These are phyloP conservation scores for Pogona vitticeps DNA, from an alignment of 2,113 vertebrate species.

Conservation along the genomic window DNA sequence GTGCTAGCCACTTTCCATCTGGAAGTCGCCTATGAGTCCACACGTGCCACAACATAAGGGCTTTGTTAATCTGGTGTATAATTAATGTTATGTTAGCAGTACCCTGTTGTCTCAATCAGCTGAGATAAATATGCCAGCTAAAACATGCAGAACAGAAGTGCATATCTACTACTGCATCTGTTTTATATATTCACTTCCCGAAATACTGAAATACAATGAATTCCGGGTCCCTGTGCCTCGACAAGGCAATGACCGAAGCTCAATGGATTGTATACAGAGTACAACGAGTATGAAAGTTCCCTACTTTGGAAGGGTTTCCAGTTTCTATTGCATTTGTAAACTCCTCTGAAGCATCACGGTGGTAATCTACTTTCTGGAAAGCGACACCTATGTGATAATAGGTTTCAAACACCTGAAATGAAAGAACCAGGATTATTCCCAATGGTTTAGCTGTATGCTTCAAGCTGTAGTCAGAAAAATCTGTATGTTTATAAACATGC, in stretches of 20 bases:
- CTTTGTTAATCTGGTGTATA: background rate
- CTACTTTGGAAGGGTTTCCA: constrained; percentile 46
- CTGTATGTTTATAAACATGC: background rate
- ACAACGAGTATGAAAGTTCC: constrained; percentile 28
- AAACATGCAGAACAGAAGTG: constrained; percentile 24
- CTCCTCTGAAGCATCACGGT: constrained; percentile 45
- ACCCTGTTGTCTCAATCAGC: constrained; percentile 1
- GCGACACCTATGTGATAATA: constrained; percentile 44
- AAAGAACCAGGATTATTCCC: constrained; percentile 31
- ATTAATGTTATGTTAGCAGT: constrained; percentile 2
- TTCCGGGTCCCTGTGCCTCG: background rate
- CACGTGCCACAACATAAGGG: constrained; percentile 24
- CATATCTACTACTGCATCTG: background rate
- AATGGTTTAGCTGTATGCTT: constrained; percentile 9
- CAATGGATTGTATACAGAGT: constrained; percentile 5
- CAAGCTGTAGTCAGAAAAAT: too few species aligned
- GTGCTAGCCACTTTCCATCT: constrained; percentile 7
- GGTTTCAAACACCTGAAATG: constrained; percentile 46
- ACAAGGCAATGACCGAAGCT: background rate
- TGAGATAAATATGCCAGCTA: constrained; percentile 30
- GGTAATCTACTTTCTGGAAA: constrained; percentile 33
- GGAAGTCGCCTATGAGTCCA: constrained; percentile 6
- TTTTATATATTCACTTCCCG: constrained; percentile 7
- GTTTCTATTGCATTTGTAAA: constrained; percentile 47
- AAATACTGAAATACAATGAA: constrained; percentile 43